Evolutionary conservation across 2,888 invertebrate species (phyloP), one percentile per base, ranked within the genome.

Genomic region (Halictus quadricinctus): DNA sequence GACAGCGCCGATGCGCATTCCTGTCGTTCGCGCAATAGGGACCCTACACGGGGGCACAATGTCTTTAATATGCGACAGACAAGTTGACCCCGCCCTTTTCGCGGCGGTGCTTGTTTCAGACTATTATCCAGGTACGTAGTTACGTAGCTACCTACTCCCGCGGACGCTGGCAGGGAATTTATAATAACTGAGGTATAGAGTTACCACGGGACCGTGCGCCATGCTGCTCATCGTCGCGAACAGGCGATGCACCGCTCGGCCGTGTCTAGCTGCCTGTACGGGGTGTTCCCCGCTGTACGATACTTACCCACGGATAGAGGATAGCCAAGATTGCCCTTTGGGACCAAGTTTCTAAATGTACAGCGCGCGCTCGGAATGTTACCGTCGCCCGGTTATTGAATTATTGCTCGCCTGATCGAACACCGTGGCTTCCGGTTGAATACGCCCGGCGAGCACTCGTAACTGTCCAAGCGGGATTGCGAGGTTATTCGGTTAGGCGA

Each of bases 1-100:
- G 54, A 54, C 54, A 70, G 41, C 41, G 41, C 77, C 72, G 72
- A 86, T 72, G 83, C 84, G 83, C 89, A 88, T 90, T 90, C 90
- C 87, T 85, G 79, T 72, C 85, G 83, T 83, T 80, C 77, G 76
- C 84, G 76, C 80, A 80, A 81, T 64, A 77, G 73, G 78, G 76
- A 10, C 36, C 5, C 72, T 84, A 85, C 85, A 84, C 70, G 87
- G 69, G 8, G 36, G 25, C 70, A 70, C 79, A 54, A 80, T 88
- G 91, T 90, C 90, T 91, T 93, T 92, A 92, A 93, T 93, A 93
- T 93, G 93, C 93, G 90, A 92, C 91, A 86, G 91, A 92, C 90
- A 88, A 89, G 90, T 87, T 92, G 93, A 92, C 93, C 92, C 91
- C 91, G 92, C 91, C 91, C 91, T 92, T 92, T 91, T 90, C 90